A percentile compares a stretch with the other conserved stretches of the same genome.
These are phyloP conservation scores for Platygyra sinensis DNA, from an alignment of 64 coral and sea anemone species.

Conservation along the genomic window DNA sequence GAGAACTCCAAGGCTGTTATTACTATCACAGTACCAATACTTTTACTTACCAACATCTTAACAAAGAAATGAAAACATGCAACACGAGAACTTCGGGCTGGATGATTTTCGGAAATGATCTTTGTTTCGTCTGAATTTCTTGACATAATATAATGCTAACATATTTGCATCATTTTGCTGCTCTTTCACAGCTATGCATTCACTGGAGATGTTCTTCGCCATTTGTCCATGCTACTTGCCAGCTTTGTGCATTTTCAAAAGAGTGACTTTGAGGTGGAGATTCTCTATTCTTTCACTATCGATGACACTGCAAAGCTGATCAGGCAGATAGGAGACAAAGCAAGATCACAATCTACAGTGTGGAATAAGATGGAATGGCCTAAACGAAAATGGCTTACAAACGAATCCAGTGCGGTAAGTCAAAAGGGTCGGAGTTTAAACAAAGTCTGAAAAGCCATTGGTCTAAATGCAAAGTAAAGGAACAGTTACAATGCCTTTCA, in stretches of 20 bases:
- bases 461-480: too few relatives aligned
- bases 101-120: too few relatives aligned
- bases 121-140: too few relatives aligned
- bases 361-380: constrained; percentile 80
- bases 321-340: constrained; percentile 65
- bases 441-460: neutral
- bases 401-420: constrained; percentile 79
- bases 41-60: too few relatives aligned
- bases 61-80: too few relatives aligned
- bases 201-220: constrained; percentile 20
- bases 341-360: constrained; percentile 60
- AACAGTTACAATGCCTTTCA: neutral
- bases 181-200: constrained; percentile 24
- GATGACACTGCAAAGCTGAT: constrained; percentile 69
- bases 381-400: constrained; percentile 82
- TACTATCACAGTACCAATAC: too few relatives aligned
- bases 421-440: too few relatives aligned
- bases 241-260: constrained; percentile 62
- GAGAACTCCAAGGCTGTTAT: too few relatives aligned
- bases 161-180: neutral
- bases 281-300: constrained; percentile 49
- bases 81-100: too few relatives aligned
- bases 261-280: constrained; percentile 61
- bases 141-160: neutral
- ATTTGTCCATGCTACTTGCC: constrained; percentile 71